Base-by-base conservation (phyloP, 1,140 invertebrate species). In the Brevipalpus yothersi region DNA sequence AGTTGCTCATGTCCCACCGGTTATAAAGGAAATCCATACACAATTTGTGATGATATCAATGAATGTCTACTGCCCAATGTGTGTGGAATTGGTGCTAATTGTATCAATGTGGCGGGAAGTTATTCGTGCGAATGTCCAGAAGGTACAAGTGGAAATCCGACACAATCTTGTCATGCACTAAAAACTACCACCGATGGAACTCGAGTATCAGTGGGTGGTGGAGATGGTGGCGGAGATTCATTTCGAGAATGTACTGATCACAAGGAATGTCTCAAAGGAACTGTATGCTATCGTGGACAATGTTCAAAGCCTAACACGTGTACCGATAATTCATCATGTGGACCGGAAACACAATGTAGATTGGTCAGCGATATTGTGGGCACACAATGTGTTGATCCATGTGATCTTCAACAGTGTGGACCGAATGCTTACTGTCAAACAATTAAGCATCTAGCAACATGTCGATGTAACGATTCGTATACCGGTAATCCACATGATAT, bases 371-470 rank as follows among this genome's bases (percentile, higher is more conserved):
- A 43, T 63, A 62, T 59, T 53, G 31, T 31, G 31, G 31, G 31
- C 31, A 31, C 31, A 31, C 31, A 31, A 31, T 31, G 31, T 31
- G 59, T 10, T 11, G 53, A 60, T 45, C 58, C 59, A 40, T 64
- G 63, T 41, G 63, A 64, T 21, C 39, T 23, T 15, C 43, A 41
- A 12, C 53, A 58, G 40, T 91, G 87, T 69, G 87, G 87, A 13
- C 84, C 86, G 1, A 89, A 90, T 70, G 85, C 86, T 4, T 70
- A 87, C 1, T 92, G 87, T 67, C 76, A 89, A 0, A 78, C 82
- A 19, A 78, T 84, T 59, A 80, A 84, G 66, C 85, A 91, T 70
- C 75, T 81, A 42, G 85, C 85, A 1, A 79, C 82, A 67, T 93
- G 88, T 69, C 76, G 81, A 2, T 93, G 88, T 66, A 79, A 82